These are phyloP conservation scores for Zaprionus bogoriensis DNA, from an alignment of 2,888 invertebrate species.

Conservation along the genomic window DNA sequence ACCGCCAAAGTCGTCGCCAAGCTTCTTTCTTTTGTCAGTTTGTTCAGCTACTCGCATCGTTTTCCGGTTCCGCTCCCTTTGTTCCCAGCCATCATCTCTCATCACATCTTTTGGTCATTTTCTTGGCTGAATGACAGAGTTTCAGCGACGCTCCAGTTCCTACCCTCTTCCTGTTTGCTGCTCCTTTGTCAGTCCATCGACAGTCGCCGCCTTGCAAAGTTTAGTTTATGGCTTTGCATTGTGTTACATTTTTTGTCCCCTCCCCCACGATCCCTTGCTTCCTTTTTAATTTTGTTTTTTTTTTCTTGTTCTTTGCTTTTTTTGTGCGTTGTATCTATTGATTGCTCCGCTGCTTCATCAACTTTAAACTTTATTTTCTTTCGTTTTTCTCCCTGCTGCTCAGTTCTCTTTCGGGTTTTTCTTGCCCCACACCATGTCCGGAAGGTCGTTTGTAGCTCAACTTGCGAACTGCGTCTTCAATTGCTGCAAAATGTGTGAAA, in stretches of 20 bases:
- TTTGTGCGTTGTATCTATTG: constrained; percentile 37
- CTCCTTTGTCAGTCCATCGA: constrained; percentile 41
- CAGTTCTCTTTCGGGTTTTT: neutral
- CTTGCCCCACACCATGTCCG: neutral
- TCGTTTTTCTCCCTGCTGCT: constrained; percentile 14
- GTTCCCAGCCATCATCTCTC: constrained; percentile 39
- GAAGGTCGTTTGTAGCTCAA: constrained; percentile 9
- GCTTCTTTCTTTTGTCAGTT: constrained; percentile 39
- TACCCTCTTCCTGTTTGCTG: constrained; percentile 25
- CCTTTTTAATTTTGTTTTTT: constrained; percentile 34
- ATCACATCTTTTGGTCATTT: constrained; percentile 54
- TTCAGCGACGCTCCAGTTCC: constrained; percentile 13
- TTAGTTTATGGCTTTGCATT: constrained; percentile 54
- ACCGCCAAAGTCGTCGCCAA: constrained; percentile 53
- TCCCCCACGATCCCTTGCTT: constrained; percentile 8
- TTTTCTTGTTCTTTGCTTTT: constrained; percentile 11
- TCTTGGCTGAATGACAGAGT: constrained; percentile 54
- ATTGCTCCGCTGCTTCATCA: constrained; percentile 50
- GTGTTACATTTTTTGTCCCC: constrained; percentile 20
- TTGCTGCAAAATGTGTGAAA: constrained; percentile 18
- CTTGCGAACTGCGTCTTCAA: constrained; percentile 19
- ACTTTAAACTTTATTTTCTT: constrained; percentile 55
- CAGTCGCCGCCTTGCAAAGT: constrained; percentile 38
- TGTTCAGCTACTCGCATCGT: constrained; percentile 45
- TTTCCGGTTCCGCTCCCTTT: constrained; percentile 47